phyloP scores from a whole-genome alignment of 2,113 vertebrate genomes.

The Cryptotis parvus region DNA sequence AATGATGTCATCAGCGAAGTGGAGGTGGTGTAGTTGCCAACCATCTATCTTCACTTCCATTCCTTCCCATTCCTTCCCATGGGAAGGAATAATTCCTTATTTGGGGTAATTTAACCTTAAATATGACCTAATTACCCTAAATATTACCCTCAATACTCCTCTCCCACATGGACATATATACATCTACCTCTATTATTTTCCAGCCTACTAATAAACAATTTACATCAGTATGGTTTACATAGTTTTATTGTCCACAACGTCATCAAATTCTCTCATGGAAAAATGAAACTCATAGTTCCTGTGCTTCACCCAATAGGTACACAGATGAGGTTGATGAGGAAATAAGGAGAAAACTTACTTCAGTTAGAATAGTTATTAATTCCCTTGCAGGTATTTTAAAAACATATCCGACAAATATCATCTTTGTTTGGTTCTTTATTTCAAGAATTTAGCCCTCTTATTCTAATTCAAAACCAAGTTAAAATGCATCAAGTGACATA shows the following conservation, averaged over 20 bases:
- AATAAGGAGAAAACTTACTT: background rate
- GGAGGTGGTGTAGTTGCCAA: too few species aligned
- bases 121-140: background rate
- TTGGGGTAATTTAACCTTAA: too few species aligned
- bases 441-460: background rate
- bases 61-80: too few species aligned
- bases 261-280: background rate
- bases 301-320: background rate
- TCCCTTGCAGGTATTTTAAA: background rate
- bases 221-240: background rate
- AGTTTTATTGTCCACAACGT: background rate
- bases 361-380: background rate
- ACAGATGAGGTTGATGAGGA: background rate
- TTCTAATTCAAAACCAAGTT: constrained; percentile 12
- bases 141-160: background rate
- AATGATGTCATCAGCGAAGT: too few species aligned
- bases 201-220: background rate
- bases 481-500: constrained; percentile 8
- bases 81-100: too few species aligned
- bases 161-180: fast-evolving
- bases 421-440: background rate
- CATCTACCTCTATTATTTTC: background rate
- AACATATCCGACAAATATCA: background rate
- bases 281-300: background rate
- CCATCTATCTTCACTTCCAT: too few species aligned